Base-by-base conservation (phyloP, 2,888 invertebrate species). In the Limenitis camilla region DNA sequence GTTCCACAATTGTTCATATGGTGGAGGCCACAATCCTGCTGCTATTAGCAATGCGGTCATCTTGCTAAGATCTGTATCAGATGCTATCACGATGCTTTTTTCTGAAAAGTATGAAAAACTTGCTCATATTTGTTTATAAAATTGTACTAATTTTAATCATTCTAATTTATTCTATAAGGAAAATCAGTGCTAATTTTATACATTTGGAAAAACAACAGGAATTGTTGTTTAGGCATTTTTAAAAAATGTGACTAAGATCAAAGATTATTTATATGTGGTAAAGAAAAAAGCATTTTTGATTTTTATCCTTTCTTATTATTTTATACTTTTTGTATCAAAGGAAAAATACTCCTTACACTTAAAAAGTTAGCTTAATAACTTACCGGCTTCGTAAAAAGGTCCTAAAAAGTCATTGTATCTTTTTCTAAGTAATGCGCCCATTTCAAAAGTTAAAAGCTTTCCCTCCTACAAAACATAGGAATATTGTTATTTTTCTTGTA, bases 11-110 rank as follows among this genome's bases (percentile, higher is more conserved):
- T 86, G 80, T 48, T 75, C 76, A 5, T 63, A 58, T 6, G 78
- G 67, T 1, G 92, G 92, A 5, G 92, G 92, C 87, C 91, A 94
- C 19, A 94, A 72, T 0, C 92, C 94, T 2, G 93, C 91, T 43
- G 92, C 83, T 63, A 93, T 91, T 59, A 92, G 73, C 52, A 92
- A 83, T 0, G 92, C 92, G 33, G 92, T 92, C 89, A 92, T 92
- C 74, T 94, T 91, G 27, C 94, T 94, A 55, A 94, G 81, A 61
- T 93, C 91, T 58, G 90, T 91, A 70, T 93, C 92, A 0, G 93
- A 92, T 49, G 92, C 91, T 58, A 89, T 86, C 52, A 90, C 89
- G 33, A 81, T 69, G 58, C 80, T 82, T 56, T 68, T 74, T 28
- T 78, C 83, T 81, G 64, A 40, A 48, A 53, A 42, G 47, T 6